A percentile compares a stretch with the other conserved stretches of the same genome.
These are phyloP conservation scores for Batillaria attramentaria DNA, from an alignment of 1,140 invertebrate genomes.

Conservation along the genomic window DNA sequence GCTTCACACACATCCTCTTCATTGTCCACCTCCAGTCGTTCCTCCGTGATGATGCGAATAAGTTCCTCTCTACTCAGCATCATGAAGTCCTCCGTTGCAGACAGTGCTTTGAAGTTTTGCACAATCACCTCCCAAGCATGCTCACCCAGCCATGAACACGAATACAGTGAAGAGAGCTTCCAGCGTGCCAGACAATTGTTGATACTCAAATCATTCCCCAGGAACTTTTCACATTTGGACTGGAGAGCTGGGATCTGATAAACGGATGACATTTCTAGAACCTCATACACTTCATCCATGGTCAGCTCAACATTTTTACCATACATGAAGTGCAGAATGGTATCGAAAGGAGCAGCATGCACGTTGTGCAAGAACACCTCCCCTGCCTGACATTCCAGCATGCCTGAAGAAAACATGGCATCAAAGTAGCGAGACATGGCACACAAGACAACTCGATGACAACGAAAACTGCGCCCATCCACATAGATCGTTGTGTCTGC, in stretches of 20 bases:
- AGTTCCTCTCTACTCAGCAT: conserved; percentile 50
- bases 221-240: conserved; percentile 88
- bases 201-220: conserved; percentile 89
- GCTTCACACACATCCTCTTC: conserved; percentile 56
- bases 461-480: conserved; percentile 44
- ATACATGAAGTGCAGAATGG: conserved; percentile 50
- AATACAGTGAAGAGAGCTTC: conserved; percentile 88
- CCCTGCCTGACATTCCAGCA: conserved; percentile 47
- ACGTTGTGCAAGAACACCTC: conserved; percentile 42
- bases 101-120: conserved; percentile 53
- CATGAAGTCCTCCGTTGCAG: conserved; percentile 46
- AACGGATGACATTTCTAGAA: conserved; percentile 86
- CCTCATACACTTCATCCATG: conserved; percentile 80
- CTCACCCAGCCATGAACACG: conserved; percentile 42
- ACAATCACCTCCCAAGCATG: conserved; percentile 41
- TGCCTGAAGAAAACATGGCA: conserved; percentile 60
- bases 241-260: conserved; percentile 87
- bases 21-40: conserved; percentile 53
- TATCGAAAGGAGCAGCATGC: conserved; percentile 36
- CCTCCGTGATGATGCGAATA: conserved; percentile 45
- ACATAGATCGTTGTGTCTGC: conserved; percentile 50
- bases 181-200: conserved; percentile 93
- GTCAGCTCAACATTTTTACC: conserved; percentile 39
- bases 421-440: conserved; percentile 60
- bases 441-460: conserved; percentile 53